Percentiles rank a stretch among this genome's conserved stretches.
Evolutionary conservation across 2,888 invertebrate genomes (phyloP).

Genomic region (Stratiomys singularior): DNA sequence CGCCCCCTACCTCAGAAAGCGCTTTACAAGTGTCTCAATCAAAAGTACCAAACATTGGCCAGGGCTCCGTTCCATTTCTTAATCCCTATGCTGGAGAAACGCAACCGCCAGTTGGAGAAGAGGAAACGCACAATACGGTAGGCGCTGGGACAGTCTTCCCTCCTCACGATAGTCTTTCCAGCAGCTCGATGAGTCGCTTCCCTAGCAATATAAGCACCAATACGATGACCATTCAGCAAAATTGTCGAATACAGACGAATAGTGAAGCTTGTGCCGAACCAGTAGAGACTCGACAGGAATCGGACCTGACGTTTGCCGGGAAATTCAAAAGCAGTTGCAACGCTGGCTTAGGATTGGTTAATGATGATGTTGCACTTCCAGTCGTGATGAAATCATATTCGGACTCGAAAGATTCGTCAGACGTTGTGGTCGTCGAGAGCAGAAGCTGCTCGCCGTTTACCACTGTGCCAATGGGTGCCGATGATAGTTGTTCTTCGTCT

Average conservation of each 20-base stretch:
- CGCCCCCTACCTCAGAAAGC: not conserved
- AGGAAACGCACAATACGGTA: not conserved
- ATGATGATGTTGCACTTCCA: not conserved
- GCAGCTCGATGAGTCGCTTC: slow-evolving; percentile 60
- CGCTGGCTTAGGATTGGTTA: not conserved
- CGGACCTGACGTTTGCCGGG: slow-evolving; percentile 62
- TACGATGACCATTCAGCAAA: slow-evolving; percentile 32
- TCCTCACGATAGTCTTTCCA: slow-evolving; percentile 54
- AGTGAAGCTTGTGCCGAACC: slow-evolving; percentile 38
- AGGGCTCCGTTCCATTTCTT: not conserved
- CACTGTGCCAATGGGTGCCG: slow-evolving; percentile 20
- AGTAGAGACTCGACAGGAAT: slow-evolving; percentile 19
- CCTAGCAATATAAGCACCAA: slow-evolving; percentile 48
- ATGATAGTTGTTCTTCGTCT: slow-evolving; percentile 47
- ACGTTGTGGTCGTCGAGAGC: slow-evolving; percentile 49
- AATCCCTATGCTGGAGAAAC: slow-evolving; percentile 11
- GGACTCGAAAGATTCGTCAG: not conserved
- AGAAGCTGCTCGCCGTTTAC: slow-evolving; percentile 51
- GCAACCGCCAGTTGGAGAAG: not conserved
- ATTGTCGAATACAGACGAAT: not conserved
- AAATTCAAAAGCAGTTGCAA: slow-evolving; percentile 57
- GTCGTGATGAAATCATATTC: slow-evolving; percentile 20
- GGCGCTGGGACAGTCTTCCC: slow-evolving; percentile 29
- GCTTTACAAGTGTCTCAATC: not conserved
- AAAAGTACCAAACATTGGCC: not conserved